Base-by-base conservation (phyloP, 2,797 vertebrate genomes). In the Cyclopterus lumpus region DNA sequence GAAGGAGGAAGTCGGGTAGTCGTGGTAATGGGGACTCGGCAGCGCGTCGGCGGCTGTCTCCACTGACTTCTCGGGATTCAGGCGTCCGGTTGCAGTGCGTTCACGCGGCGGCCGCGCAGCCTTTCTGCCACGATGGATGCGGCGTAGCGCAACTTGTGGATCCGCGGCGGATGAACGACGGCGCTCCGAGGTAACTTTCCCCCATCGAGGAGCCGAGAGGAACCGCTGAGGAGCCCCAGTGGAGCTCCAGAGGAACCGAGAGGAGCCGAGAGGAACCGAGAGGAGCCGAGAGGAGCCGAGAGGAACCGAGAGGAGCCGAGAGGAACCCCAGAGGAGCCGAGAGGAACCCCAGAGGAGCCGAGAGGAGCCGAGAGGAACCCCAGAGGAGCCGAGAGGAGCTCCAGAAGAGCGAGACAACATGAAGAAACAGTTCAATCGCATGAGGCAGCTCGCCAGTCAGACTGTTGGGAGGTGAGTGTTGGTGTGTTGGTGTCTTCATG, bases 381-480 rank as follows among this genome's bases (percentile, higher is more conserved):
- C n/a, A 9, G 12, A 67, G 78, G 26, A 51, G 63, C 49, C 49
- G 53, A n/a, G n/a, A n/a, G n/a, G n/a, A n/a, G n/a, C n/a, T n/a
- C n/a, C n/a, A 9, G 12, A 67, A 78, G 26, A 51, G 63, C 49
- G 53, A 26, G 26, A 42, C 16, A 57, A 46, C 58, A 99, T 99
- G 98, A 99, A 99, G 97, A 99, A 99, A 72, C 97, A 99, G 75
- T 98, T 99, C 60, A 99, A 99, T 71, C 97, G 97, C 15, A 97
- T 99, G 97, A 96, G 89, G 89, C 97, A 98, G 90, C 96, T 99
- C 75, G 98, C 98, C 86, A 99, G 97, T 96, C 97, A 99, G 94
- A 99, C 97, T 0, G 97, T 99, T 24, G 97, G 98, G 81, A 97
- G 98, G 98, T 96, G 89, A 89, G 96, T 77, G 46, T 74, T 38